Percentiles rank a stretch among this genome's conserved stretches.
These are phyloP conservation scores for Lepidocyrtoides sp. DNA, from an alignment of 2,888 invertebrate species.

Conservation along the genomic window DNA sequence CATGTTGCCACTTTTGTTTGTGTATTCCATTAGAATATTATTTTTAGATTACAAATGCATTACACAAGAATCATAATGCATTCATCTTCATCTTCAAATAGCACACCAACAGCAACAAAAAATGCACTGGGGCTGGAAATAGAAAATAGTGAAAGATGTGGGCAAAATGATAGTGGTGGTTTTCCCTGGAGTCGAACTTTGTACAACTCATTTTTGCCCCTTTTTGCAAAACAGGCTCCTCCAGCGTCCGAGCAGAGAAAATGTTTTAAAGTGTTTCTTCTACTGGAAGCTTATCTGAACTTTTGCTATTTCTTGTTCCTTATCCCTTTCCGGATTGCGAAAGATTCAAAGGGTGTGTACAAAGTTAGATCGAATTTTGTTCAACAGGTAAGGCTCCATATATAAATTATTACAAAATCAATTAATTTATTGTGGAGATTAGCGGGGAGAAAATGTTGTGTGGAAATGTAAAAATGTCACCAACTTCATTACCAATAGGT, in stretches of 20 bases:
- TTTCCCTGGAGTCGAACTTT: constrained; percentile 43
- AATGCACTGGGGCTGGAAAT: constrained; percentile 19
- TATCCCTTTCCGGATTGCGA: constrained; percentile 53
- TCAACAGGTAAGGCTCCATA: constrained; percentile 53
- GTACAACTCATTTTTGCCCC: constrained; percentile 36
- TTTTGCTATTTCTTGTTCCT: constrained; percentile 47
- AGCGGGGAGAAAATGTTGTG: no score
- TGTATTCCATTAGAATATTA: neutral
- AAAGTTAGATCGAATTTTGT: constrained; percentile 2
- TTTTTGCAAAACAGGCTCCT: constrained; percentile 24
- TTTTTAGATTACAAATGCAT: constrained; percentile 45
- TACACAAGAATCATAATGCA: constrained; percentile 60
- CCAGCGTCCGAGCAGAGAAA: neutral
- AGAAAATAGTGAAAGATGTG: constrained; percentile 16
- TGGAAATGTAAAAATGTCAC: neutral
- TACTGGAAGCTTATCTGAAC: constrained; percentile 50
- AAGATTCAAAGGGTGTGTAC: neutral
- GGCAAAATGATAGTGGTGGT: neutral
- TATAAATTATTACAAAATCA: no score
- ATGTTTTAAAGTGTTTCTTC: constrained; percentile 52
- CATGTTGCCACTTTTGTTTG: neutral
- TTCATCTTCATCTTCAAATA: constrained; percentile 43
- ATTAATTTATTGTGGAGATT: neutral
- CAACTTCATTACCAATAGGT: neutral
- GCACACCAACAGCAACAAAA: constrained; percentile 2